Percentiles rank a stretch among this genome's conserved stretches.
Conservation (phyloP, 2,113 vertebrate genomes). For the Hylia prasina region DNA sequence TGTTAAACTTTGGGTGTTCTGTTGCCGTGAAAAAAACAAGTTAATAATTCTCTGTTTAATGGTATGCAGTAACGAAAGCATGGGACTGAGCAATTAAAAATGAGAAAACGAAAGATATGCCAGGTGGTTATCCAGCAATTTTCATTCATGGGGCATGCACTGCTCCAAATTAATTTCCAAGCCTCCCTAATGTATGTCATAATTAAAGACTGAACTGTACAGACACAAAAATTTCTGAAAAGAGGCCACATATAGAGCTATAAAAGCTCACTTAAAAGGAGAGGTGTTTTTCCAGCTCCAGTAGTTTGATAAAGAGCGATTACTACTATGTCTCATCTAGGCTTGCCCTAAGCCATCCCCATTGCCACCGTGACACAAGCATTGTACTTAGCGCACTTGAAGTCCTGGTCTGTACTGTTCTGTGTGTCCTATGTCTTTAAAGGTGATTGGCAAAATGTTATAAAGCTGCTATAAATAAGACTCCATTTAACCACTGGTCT, state of each 20-base stretch:
- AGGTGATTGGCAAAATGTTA: background rate
- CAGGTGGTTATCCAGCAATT: background rate
- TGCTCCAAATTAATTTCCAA: background rate
- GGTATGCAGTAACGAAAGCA: background rate
- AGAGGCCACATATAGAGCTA: background rate
- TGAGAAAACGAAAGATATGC: background rate
- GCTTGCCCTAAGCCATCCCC: background rate
- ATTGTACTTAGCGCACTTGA: rapidly evolving
- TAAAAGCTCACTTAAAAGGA: background rate
- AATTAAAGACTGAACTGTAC: background rate
- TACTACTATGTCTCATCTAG: background rate
- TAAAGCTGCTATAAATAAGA: background rate
- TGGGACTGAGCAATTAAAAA: background rate
- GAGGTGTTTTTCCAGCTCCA: background rate
- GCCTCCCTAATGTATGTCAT: background rate
- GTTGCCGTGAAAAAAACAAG: background rate
- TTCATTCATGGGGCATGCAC: background rate
- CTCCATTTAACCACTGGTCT: background rate
- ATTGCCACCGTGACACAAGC: background rate
- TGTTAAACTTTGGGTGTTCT: background rate
- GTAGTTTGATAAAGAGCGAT: background rate
- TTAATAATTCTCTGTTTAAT: background rate
- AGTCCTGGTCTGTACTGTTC: background rate
- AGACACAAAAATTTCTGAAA: background rate
- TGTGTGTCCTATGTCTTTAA: background rate